These are phyloP conservation scores for Tanytarsus gracilentus DNA, from an alignment of 2,888 invertebrate genomes.

Conservation along the genomic window DNA sequence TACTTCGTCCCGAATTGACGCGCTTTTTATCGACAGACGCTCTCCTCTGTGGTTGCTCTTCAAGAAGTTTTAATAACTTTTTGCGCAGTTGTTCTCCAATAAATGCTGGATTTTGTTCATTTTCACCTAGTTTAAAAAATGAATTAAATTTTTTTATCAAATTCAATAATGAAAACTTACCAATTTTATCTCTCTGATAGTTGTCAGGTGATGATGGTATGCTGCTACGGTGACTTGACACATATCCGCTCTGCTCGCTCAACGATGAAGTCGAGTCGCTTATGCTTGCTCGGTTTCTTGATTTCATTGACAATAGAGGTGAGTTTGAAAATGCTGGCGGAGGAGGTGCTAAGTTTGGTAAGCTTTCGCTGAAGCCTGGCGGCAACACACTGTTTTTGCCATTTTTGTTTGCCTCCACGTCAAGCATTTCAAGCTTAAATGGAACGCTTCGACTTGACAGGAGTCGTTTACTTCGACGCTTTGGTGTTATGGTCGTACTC, in stretches of 20 bases:
- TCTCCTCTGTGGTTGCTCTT: constrained; percentile 37
- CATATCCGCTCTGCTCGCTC: constrained; percentile 83
- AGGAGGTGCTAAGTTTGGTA: constrained; percentile 61
- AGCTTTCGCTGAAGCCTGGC: constrained; percentile 56
- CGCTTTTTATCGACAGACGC: constrained; percentile 25
- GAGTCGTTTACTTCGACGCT: constrained; percentile 33
- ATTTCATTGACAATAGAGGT: constrained; percentile 36
- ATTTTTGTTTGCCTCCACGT: constrained; percentile 31
- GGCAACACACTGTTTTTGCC: background rate
- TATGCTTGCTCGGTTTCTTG: constrained; percentile 39
- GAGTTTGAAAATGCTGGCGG: constrained; percentile 53
- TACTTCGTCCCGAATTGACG: background rate
- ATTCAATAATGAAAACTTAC: no score
- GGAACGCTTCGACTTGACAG: constrained; percentile 55
- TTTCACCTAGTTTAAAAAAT: constrained; percentile 34
- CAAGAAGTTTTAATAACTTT: constrained; percentile 52
- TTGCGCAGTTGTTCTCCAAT: constrained; percentile 59
- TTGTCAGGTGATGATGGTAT: constrained; percentile 54
- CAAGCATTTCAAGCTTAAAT: constrained; percentile 51
- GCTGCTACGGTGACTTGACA: constrained; percentile 64
- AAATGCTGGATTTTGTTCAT: constrained; percentile 41
- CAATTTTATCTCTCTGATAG: constrained; percentile 35
- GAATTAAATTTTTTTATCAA: no score
- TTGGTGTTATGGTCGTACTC: constrained; percentile 48
- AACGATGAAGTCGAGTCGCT: constrained; percentile 57